Evolutionary conservation across 2,888 invertebrate species (phyloP), one percentile per base, ranked within the genome.

Genomic region (Eupithecia tripunctaria): DNA sequence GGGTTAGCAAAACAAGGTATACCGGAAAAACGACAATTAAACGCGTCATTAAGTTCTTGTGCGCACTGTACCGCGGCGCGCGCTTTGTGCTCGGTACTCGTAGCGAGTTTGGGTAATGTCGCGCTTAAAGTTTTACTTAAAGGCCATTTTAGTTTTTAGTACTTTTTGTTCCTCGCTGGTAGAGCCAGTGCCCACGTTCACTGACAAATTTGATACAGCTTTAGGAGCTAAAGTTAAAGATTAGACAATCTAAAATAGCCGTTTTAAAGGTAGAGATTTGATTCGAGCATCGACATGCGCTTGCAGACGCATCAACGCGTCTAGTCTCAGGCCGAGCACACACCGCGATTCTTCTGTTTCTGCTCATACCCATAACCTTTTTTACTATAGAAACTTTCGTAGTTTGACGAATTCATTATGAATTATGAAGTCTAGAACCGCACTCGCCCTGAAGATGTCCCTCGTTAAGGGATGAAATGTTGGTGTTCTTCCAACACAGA

Each of bases 21-120:
- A 71, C 68, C 67, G 68, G 80, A 84, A 85, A 85, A 86, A 85
- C 84, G 78, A 83, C 85, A 83, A 86, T 86, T 85, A 86, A 82
- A 84, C 76, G 81, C 71, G 82, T 76, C 85, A 84, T 86, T 86
- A 85, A 74, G 71, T 85, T 86, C 84, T 86, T 86, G 82, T 75
- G 80, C 73, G 70, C 75, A 80, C 82, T 76, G 80, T 83, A 82
- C 81, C 75, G 67, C 63, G 68, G 73, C 67, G 76, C 75, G 75
- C 71, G 78, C 76, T 73, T 68, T 70, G 69, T 63, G 0, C 29
- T 60, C 70, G 68, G 71, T 77, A 63, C 60, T 15, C 15, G 0
- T 25, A 7, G 21, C 64, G 6, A 64, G 38, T 64, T 64, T 64
- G 21, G 64, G 63, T 32, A 5, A 8, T 32, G 62, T 62, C 62